A percentile compares a stretch with the other conserved stretches of the same genome.
These are phyloP conservation scores for Panzeria rudis DNA, from an alignment of 2,888 invertebrate genomes.

Conservation along the genomic window DNA sequence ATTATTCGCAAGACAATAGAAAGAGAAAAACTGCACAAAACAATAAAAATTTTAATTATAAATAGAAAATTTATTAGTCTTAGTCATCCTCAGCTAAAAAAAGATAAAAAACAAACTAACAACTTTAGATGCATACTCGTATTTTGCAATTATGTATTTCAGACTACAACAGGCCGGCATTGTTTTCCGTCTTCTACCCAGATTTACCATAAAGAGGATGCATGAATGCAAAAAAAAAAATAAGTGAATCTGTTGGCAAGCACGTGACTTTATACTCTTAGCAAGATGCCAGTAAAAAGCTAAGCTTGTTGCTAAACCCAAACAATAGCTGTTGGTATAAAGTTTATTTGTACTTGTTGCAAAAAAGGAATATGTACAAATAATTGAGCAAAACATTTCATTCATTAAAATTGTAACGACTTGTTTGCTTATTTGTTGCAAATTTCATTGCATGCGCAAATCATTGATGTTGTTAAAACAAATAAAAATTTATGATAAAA, in stretches of 20 bases:
- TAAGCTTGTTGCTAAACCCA: neutral
- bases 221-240: conserved; percentile 12
- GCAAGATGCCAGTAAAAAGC: conserved; percentile 6
- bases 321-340: neutral
- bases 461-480: conserved; percentile 29
- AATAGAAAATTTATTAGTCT: conserved; percentile 65
- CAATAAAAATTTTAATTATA: conserved; percentile 60
- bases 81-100: conserved; percentile 28
- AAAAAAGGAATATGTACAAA: neutral
- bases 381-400: conserved; percentile 59
- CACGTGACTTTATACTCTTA: conserved; percentile 57
- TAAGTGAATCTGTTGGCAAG: conserved; percentile 25
- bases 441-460: conserved; percentile 40
- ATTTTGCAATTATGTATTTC: conserved; percentile 51
- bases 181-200: conserved; percentile 29
- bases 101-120: conserved; percentile 1
- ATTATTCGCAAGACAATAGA: conserved; percentile 36
- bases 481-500: conserved; percentile 47
- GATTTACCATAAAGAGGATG: conserved; percentile 6
- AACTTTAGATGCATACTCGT: conserved; percentile 25
- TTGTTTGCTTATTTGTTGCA: conserved; percentile 41
- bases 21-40: conserved; percentile 15
- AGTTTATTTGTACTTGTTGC: neutral
- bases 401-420: conserved; percentile 66
- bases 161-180: conserved; percentile 21